These are phyloP conservation scores for Scytalopus superciliaris DNA, from an alignment of 2,113 vertebrate species.

Conservation along the genomic window DNA sequence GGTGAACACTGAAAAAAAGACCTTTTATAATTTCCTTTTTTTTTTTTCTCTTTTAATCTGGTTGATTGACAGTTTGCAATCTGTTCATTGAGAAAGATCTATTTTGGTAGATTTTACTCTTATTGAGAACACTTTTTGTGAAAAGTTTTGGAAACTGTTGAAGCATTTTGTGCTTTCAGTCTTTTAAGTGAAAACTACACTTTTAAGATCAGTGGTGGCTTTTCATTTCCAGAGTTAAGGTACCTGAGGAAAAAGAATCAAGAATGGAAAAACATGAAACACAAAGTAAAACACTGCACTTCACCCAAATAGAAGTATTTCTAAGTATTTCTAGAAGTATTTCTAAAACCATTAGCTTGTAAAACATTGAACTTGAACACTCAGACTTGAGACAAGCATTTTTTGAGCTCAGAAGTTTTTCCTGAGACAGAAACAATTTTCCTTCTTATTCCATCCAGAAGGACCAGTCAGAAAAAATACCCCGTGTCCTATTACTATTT, in stretches of 20 bases:
- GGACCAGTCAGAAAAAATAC: not conserved
- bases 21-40: not conserved
- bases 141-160: not conserved
- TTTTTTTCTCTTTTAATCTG: not conserved
- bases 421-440: constrained; percentile 29
- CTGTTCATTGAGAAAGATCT: not conserved
- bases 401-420: not conserved
- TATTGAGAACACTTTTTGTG: not conserved
- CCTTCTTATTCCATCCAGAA: not conserved
- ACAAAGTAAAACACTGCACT: not conserved
- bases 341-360: not conserved
- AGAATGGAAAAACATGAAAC: not conserved
- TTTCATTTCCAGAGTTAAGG: not conserved
- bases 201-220: not conserved
- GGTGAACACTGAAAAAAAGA: not conserved
- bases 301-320: not conserved
- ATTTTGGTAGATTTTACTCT: not conserved
- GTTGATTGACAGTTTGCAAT: not conserved
- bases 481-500: constrained; percentile 11
- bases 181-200: not conserved
- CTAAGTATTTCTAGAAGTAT: not conserved
- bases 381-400: not conserved
- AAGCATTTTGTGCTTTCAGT: not conserved
- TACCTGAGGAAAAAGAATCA: not conserved
- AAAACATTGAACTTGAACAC: not conserved